Evolutionary conservation across 2,888 invertebrate species (phyloP), one percentile per base, ranked within the genome.

Genomic region (Agelastica alni): DNA sequence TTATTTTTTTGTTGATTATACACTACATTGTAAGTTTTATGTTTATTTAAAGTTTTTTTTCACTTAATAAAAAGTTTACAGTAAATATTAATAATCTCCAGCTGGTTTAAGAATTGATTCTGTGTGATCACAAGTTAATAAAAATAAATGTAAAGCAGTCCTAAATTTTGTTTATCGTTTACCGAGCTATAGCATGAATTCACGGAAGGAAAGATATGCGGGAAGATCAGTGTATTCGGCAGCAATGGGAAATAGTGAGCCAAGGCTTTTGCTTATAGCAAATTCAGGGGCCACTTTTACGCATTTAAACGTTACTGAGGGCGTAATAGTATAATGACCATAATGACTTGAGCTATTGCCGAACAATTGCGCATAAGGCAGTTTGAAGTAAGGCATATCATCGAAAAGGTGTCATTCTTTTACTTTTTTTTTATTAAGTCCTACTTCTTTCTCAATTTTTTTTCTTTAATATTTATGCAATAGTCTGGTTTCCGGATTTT

Each of bases 301-400:
- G 73, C 71, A 73, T 75, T 74, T 74, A 75, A 75, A 72, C 68
- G 66, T 66, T 67, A 71, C 66, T 72, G 76, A 76, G 74, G 77
- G 76, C 77, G 76, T 77, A 77, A 77, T 77, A 74, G 72, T 70
- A 75, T 77, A 77, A 77, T 77, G 72, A 72, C 72, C 70, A 70
- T 77, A 77, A 77, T 77, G 71, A 72, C 72, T 70, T 69, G 69
- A 66, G 72, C 75, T 74, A 75, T 77, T 75, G 76, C 75, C 65
- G 73, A 67, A 70, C 75, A 76, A 75, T 76, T 76, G 74, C 75
- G 73, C 73, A 72, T 70, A 72, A 75, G 71, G 70, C 71, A 75
- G 75, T 75, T 75, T 72, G 64, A 68, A 75, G 69, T 73, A 73
- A 72, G 74, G 70, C 73, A 65, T 68, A 68, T 67, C 66, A 68